These are phyloP conservation scores for Drosophila mercatorum DNA, from an alignment of 2,888 invertebrate species.

Conservation along the genomic window DNA sequence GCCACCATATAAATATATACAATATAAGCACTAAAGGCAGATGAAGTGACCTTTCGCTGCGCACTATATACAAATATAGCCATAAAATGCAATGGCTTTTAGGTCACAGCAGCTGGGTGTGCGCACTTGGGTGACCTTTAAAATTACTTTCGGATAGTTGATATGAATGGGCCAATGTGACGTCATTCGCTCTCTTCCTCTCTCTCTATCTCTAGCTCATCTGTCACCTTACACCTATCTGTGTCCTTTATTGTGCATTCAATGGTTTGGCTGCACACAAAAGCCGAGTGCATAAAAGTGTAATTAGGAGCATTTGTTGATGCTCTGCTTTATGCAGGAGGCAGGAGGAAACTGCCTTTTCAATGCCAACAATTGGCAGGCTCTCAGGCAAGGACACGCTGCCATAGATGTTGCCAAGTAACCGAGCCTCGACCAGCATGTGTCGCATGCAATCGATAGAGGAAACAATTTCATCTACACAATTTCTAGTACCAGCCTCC, in stretches of 20 bases:
- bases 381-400: conserved; percentile 41
- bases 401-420: conserved; percentile 8
- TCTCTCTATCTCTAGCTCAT: background rate
- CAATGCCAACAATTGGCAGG: conserved; percentile 43
- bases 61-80: background rate
- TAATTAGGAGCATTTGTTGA: conserved; percentile 47
- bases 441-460: conserved; percentile 35
- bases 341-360: conserved; percentile 19
- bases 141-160: conserved; percentile 16
- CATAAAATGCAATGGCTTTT: conserved; percentile 27
- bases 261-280: conserved; percentile 26
- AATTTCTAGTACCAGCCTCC: conserved; percentile 24
- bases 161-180: conserved; percentile 15
- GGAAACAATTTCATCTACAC: conserved; percentile 9
- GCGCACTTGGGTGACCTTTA: conserved; percentile 37
- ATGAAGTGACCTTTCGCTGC: conserved; percentile 17
- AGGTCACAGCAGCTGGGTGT: conserved; percentile 30
- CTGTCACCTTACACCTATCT: background rate
- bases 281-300: conserved; percentile 43
- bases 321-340: conserved; percentile 25
- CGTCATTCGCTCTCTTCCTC: conserved; percentile 10
- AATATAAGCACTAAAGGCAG: conserved; percentile 1
- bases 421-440: conserved; percentile 23
- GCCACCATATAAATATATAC: background rate
- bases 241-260: conserved; percentile 14